These are phyloP conservation scores for Sprattus sprattus DNA, from an alignment of 2,113 vertebrate species.

Conservation along the genomic window DNA sequence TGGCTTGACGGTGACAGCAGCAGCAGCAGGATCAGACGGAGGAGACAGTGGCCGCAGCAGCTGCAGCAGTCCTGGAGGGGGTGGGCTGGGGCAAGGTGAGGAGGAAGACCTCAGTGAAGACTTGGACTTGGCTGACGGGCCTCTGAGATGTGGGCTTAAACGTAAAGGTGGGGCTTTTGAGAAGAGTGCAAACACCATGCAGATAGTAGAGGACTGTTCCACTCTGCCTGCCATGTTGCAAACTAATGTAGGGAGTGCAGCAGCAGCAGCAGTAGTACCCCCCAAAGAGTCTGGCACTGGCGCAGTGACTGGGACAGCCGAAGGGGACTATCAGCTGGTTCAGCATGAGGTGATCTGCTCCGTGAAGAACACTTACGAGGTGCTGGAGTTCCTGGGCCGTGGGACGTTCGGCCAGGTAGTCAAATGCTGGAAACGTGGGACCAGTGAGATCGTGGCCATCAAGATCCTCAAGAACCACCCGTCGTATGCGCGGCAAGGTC, in stretches of 20 bases:
- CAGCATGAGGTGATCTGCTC: slow-evolving; percentile 94
- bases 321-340: slow-evolving; percentile 94
- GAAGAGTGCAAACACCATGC: slow-evolving; percentile 79
- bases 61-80: slow-evolving; percentile 47
- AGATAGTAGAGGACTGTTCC: slow-evolving; percentile 91
- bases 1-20: neutral
- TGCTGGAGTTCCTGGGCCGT: slow-evolving; percentile 93
- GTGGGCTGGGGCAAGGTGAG: slow-evolving; percentile 17
- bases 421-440: slow-evolving; percentile 96
- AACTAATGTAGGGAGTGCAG: slow-evolving; percentile 78
- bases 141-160: slow-evolving; percentile 86
- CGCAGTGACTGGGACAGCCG: slow-evolving; percentile 66
- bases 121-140: slow-evolving; percentile 66
- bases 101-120: slow-evolving; percentile 53
- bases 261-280: slow-evolving; percentile 51
- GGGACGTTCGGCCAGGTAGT: slow-evolving; percentile 98
- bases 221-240: slow-evolving; percentile 91
- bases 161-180: slow-evolving; percentile 81
- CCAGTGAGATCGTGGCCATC: slow-evolving; percentile 90
- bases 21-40: slow-evolving; percentile 19
- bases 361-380: slow-evolving; percentile 92
- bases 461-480: slow-evolving; percentile 98
- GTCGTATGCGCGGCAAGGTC: slow-evolving; percentile 94
- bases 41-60: slow-evolving; percentile 34
- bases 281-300: slow-evolving; percentile 75